Base-by-base conservation (phyloP, 2,113 vertebrate species). In the Aspiorhynchus laticeps region DNA sequence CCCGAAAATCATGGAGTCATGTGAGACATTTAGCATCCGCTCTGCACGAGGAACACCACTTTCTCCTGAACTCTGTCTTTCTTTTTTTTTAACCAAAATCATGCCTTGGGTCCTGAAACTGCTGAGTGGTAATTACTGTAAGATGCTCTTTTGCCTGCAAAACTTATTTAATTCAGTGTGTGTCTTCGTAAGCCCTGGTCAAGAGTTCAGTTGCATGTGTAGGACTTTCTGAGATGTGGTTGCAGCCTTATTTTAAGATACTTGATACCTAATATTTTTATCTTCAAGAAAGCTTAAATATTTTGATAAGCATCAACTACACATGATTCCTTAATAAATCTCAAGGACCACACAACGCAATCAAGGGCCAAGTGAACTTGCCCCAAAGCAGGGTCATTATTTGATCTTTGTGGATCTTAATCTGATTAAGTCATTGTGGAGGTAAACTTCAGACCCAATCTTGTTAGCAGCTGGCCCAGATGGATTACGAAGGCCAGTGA, bases 381-480 rank as follows among this genome's bases (percentile, higher is more conserved):
- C 98, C 97, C 96, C 95, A 98, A 98, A 98, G 97, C 97, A 95
- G 96, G 97, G 97, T 98, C 97, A 97, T 98, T 98, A 98, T 99
- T 98, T 99, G 98, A 99, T 99, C 98, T 98, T 98, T 98, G 97
- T 98, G 96, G 96, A 97, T 98, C 97, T 97, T 98, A 99, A 99
- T 99, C 98, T 99, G 98, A 99, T 99, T 99, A 99, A 97, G 96
- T 97, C 97, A 98, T 99, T 99, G 98, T 99, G 97, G 96, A 97
- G 98, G 97, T 99, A 98, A 99, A 99, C 97, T 99, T 99, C 97
- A 99, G 98, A 98, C 97, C 96, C 98, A 99, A 98, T 99, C 98
- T 99, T 99, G 98, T 99, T 99, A 99, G 98, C 98, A 99, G 98
- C 98, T 99, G 98, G 98, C 96, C 95, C 95, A 96, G 96, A 95